Conservation (phyloP, 2,113 vertebrate species). For the Cephalopterus ornatus region DNA sequence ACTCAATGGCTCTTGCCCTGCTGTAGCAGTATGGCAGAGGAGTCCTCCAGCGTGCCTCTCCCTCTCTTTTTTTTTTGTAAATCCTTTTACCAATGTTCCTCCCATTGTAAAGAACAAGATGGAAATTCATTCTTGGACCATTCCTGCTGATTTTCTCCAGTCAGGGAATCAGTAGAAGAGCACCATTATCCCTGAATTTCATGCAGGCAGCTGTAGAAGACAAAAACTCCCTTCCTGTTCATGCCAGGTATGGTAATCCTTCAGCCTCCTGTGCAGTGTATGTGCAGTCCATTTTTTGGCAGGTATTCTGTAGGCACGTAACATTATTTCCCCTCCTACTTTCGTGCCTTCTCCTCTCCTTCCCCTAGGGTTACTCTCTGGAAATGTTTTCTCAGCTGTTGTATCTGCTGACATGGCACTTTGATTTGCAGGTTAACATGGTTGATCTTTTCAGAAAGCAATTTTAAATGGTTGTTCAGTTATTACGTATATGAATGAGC, state of each 20-base stretch:
- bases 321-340: conserved; percentile 27
- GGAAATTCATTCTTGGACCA: neutral
- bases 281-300: conserved; percentile 29
- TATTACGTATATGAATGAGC: neutral
- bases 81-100: neutral
- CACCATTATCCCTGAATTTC: conserved; percentile 1
- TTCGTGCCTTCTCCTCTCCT: neutral
- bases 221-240: conserved; percentile 23
- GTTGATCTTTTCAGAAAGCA: conserved; percentile 40
- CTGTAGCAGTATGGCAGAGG: neutral
- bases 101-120: neutral
- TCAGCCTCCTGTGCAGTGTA: conserved; percentile 6
- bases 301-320: conserved; percentile 6
- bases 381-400: conserved; percentile 19
- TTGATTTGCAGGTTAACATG: conserved; percentile 12
- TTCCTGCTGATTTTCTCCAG: neutral
- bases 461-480: conserved; percentile 25
- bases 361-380: neutral
- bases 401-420: neutral
- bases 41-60: neutral
- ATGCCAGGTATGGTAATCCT: neutral
- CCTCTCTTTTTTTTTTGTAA: neutral
- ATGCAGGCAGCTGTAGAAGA: conserved; percentile 14
- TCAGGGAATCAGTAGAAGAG: neutral
- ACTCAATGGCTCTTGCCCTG: neutral